phyloP scores from a whole-genome alignment of 1,140 invertebrate genomes.

The Archegozetes longisetosus region DNA sequence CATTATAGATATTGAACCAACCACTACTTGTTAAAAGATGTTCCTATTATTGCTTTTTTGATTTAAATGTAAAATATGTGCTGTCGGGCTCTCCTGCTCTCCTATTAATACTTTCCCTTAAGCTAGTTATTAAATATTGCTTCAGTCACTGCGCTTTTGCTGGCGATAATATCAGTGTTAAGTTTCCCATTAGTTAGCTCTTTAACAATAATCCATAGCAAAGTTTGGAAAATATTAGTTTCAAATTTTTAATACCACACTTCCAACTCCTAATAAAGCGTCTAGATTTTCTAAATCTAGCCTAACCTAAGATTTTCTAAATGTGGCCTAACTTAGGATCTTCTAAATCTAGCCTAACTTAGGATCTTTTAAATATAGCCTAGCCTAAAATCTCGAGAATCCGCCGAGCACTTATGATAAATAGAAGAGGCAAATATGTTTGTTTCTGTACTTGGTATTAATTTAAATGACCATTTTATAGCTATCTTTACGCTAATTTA shows the following conservation, averaged over 20 bases:
- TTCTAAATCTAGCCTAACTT: no score
- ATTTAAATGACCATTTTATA: no score
- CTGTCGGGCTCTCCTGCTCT: not conserved
- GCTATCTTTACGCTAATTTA: no score
- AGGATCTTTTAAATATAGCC: no score
- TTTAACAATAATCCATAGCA: not conserved
- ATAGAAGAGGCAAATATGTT: no score
- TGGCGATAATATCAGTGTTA: not conserved
- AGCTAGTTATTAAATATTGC: not conserved
- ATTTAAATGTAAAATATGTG: not conserved
- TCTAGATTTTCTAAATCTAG: no score
- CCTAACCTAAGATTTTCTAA: no score
- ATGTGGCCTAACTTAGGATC: no score
- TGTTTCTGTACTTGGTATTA: no score
- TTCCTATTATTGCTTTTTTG: not conserved
- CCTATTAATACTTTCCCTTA: not conserved
- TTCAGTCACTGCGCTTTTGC: not conserved
- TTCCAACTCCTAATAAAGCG: not conserved
- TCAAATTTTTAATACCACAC: not conserved
- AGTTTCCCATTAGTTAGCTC: not conserved
- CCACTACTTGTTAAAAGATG: not conserved
- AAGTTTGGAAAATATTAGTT: not conserved
- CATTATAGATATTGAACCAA: not conserved
- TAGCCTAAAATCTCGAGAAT: no score
- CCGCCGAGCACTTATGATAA: no score